Evolutionary conservation across 2,888 invertebrate species (phyloP).

Genomic region (Tipula lateralis): DNA sequence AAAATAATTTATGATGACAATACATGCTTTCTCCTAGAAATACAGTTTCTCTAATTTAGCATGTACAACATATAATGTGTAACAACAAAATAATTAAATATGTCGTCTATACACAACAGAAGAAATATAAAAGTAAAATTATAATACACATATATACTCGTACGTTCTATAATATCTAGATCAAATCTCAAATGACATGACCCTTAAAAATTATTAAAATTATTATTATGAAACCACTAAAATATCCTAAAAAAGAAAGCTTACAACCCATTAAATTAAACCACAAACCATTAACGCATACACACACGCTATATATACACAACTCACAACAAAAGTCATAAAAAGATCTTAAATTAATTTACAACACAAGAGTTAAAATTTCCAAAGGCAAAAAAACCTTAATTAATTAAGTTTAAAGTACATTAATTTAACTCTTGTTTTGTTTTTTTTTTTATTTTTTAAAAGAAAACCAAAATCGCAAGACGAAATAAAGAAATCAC

Average conservation of each 20-base stretch:
- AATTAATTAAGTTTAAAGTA: background rate
- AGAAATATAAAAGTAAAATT: background rate
- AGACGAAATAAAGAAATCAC: background rate
- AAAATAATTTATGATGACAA: background rate
- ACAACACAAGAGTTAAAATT: background rate
- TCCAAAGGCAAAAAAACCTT: background rate
- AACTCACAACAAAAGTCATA: background rate
- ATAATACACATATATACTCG: background rate
- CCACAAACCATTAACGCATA: background rate
- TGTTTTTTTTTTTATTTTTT: background rate
- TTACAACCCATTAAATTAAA: background rate
- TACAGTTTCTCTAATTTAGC: background rate
- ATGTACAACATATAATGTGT: background rate
- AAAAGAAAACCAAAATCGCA: background rate
- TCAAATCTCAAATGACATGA: constrained; percentile 24
- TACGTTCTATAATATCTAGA: background rate
- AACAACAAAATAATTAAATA: background rate
- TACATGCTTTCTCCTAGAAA: background rate
- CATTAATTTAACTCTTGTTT: background rate
- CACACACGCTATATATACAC: background rate
- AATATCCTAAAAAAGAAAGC: background rate
- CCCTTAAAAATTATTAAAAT: background rate
- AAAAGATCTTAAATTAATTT: constrained; percentile 16
- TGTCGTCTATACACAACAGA: background rate
- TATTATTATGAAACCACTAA: background rate